Conservation (phyloP, 1,140 invertebrate species). For the Oedothorax gibbosus region DNA sequence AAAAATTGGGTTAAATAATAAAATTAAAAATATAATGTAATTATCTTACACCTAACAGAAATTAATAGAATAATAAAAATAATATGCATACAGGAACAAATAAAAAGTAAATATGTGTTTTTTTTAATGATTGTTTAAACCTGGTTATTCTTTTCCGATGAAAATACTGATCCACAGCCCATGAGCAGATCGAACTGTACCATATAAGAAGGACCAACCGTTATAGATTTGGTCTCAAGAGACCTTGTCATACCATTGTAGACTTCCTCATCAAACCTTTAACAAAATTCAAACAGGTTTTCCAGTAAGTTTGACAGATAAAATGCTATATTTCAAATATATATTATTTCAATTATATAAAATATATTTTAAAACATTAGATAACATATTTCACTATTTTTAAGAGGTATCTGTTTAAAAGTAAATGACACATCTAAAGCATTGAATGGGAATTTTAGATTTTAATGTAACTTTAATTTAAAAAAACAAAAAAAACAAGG, state of each 20-base stretch:
- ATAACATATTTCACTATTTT: not conserved
- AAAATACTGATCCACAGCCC: slow-evolving; percentile 67
- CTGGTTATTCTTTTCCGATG: slow-evolving; percentile 64
- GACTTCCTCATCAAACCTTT: slow-evolving; percentile 55
- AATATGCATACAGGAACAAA: not conserved
- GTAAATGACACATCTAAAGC: too few species aligned
- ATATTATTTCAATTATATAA: not conserved
- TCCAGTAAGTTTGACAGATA: not conserved
- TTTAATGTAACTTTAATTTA: not conserved
- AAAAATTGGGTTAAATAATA: too few species aligned
- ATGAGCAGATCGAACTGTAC: slow-evolving; percentile 71
- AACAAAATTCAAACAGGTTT: not conserved
- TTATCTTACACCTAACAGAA: not conserved
- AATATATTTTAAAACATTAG: not conserved
- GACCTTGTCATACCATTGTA: slow-evolving; percentile 62
- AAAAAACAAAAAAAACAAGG: not conserved
- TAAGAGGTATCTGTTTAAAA: too few species aligned
- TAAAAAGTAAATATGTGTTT: not conserved
- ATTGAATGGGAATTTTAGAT: not conserved
- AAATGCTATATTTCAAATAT: not conserved
- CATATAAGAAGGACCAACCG: slow-evolving; percentile 70
- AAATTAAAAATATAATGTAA: too few species aligned
- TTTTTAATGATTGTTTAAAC: not conserved
- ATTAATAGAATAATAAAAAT: not conserved
- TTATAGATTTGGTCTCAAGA: slow-evolving; percentile 68